These are phyloP conservation scores for Forbesichthys papilliferus DNA, from an alignment of 2,113 vertebrate species.

Conservation along the genomic window DNA sequence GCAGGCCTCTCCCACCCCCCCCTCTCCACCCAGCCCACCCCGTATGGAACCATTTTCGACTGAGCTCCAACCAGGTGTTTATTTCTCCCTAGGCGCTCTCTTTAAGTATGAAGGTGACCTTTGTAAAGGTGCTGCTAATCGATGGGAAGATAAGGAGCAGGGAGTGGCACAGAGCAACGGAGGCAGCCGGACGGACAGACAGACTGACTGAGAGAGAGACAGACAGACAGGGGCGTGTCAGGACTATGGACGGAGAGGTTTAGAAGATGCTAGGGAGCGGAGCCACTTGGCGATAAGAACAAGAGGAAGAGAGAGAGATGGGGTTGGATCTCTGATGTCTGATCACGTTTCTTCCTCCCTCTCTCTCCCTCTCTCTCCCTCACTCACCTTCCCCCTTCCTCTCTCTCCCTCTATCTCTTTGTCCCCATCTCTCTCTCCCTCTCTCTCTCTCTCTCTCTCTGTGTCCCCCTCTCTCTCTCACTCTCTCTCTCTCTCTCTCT, in stretches of 20 bases:
- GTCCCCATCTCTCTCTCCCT: too few relatives aligned
- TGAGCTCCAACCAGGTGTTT: not conserved
- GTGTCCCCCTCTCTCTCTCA: too few relatives aligned
- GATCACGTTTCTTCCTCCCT: constrained; percentile 1
- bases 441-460: too few relatives aligned
- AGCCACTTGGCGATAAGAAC: constrained; percentile 19
- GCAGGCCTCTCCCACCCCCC: not conserved
- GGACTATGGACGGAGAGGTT: constrained; percentile 25
- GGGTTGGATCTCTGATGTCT: constrained; percentile 7
- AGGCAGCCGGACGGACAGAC: not conserved
- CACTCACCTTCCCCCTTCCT: not conserved
- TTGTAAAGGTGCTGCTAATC: constrained; percentile 44
- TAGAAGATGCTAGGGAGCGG: constrained; percentile 18
- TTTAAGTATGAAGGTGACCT: constrained; percentile 36
- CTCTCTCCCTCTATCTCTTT: constrained; percentile 28
- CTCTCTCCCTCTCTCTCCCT: not conserved
- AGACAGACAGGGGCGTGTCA: constrained; percentile 9
- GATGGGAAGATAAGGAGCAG: constrained; percentile 26
- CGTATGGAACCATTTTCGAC: not conserved
- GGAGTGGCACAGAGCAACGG: too few relatives aligned
- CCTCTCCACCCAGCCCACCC: not conserved
- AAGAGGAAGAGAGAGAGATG: constrained; percentile 12
- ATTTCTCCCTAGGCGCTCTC: constrained; percentile 10
- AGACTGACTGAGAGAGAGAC: not conserved
- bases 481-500: too few relatives aligned